These are phyloP conservation scores for Gandaritis pyraliata DNA, from an alignment of 2,888 invertebrate genomes.

Conservation along the genomic window DNA sequence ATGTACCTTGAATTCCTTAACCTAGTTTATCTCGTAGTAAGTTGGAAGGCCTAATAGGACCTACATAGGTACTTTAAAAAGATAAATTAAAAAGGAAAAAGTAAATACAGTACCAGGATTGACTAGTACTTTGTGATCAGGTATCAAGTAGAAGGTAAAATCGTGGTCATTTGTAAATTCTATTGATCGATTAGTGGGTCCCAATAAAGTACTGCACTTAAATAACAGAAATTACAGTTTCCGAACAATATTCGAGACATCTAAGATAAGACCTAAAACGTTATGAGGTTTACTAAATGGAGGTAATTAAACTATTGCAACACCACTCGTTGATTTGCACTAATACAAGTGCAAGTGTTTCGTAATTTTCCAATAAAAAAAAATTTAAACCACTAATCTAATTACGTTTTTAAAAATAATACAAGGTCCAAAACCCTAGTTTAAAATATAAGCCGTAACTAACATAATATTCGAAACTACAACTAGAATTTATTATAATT, in stretches of 20 bases:
- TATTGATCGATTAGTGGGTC: constrained; percentile 40
- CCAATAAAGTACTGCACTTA: constrained; percentile 54
- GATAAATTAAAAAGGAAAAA: constrained; percentile 46
- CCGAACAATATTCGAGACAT: constrained; percentile 54
- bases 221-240: constrained; percentile 44
- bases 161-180: constrained; percentile 31
- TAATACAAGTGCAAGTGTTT: constrained; percentile 5
- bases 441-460: constrained; percentile 20
- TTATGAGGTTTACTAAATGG: constrained; percentile 44
- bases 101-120: constrained; percentile 55
- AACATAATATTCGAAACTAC: constrained; percentile 24
- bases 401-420: constrained; percentile 22
- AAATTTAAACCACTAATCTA: constrained; percentile 8
- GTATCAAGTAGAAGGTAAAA: constrained; percentile 30
- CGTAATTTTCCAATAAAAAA: background rate
- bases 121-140: constrained; percentile 57
- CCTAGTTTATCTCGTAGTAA: constrained; percentile 17
- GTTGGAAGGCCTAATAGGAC: constrained; percentile 17
- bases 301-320: constrained; percentile 52
- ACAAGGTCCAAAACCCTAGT: constrained; percentile 17
- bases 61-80: constrained; percentile 45
- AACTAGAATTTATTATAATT: constrained; percentile 15
- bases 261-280: constrained; percentile 46
- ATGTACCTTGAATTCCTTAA: constrained; percentile 2
- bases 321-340: constrained; percentile 36